phyloP scores from a whole-genome alignment of 2,797 vertebrate genomes.

The Martes flavigula region DNA sequence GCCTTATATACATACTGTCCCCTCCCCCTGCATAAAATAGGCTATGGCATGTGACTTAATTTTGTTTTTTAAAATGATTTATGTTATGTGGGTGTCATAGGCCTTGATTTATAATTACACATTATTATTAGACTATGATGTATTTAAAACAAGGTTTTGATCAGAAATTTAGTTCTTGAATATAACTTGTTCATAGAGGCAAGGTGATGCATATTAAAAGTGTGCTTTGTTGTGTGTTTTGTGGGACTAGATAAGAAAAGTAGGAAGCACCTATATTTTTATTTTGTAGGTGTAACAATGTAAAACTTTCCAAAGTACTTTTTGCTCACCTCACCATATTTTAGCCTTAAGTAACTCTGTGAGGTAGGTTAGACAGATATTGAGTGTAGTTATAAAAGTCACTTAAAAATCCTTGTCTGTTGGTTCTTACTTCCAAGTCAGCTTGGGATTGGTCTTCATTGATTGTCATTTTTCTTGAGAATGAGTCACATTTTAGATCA shows the following conservation, averaged over 20 bases:
- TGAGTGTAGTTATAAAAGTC: not conserved
- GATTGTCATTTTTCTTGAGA: not conserved
- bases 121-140: not conserved
- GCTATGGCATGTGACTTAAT: not conserved
- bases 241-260: not conserved
- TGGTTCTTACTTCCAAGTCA: not conserved
- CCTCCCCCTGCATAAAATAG: not conserved
- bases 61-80: conserved; percentile 19
- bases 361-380: not conserved
- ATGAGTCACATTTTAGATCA: not conserved
- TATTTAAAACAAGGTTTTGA: not conserved
- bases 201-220: not conserved
- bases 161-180: conserved; percentile 11
- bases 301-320: not conserved
- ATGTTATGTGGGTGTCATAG: not conserved
- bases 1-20: not conserved
- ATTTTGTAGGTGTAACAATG: not conserved
- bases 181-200: not conserved
- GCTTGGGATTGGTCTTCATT: not conserved
- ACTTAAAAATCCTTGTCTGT: not conserved
- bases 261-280: not conserved
- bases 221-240: not conserved
- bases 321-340: not conserved
- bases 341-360: conserved; percentile 16
- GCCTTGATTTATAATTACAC: not conserved